Base-by-base conservation (phyloP, 2,888 invertebrate genomes). In the Sphaerophoria taeniata region DNA sequence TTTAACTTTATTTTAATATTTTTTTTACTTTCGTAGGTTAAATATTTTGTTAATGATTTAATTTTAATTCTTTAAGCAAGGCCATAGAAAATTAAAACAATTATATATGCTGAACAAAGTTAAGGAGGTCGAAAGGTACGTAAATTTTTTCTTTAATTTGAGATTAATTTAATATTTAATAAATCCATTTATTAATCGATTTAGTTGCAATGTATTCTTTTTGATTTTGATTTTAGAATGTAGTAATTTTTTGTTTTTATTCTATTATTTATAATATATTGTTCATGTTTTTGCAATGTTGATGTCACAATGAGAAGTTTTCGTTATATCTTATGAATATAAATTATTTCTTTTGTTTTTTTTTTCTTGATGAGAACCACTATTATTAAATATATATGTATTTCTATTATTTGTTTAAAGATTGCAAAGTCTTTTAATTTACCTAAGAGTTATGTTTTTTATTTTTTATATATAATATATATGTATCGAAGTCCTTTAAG, bases 401-500 rank as follows among this genome's bases (percentile, higher is more conserved):
- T 82, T 86, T 86, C 70, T 86, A 82, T 86, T 86, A 82, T 82
- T 86, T 82, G 82, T 86, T 81, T 86, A 75, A 82, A 87, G 87
- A 79, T 87, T 87, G 87, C 87, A 87, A 90, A 90, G 90, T 90
- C 89, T 90, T 91, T 80, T 88, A 79, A 84, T 87, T 88, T 87
- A 81, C 80, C 78, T 87, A 84, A 87, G 81, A 84, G 81, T 85
- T 81, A 78, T 87, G 65, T 65, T 83, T 73, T 88, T 85, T 24
- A n/a, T 24, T 24, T 84, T 84, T 83, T 87, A 84, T 80, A 83
- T 91, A 91, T 91, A 91, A 91, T 91, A 91, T 89, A 88, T 90
- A 91, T 91, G 91, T 91, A 92, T 91, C 91, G 91, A 91, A 91
- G 91, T 91, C 91, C 91, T 91, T 91, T 91, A 91, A 91, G 91